Evolutionary conservation across 1,140 invertebrate genomes (phyloP).

Genomic region (Bursaphelenchus mucronatus): DNA sequence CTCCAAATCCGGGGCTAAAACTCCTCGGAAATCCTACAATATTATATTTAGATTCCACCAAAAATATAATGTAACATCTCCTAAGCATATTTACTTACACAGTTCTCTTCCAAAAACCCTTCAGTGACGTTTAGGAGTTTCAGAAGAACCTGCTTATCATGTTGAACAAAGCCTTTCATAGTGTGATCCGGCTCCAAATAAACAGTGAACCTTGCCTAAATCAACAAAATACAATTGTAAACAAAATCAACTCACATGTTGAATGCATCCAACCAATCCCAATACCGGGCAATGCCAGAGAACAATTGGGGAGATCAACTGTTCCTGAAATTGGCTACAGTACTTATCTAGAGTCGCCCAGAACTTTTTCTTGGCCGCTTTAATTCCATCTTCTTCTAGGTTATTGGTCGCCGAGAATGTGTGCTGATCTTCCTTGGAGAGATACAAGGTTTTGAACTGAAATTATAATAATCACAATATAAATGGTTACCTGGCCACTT

Average conservation of each 20-base stretch:
- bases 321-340: slow-evolving; percentile 40
- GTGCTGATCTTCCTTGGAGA: slow-evolving; percentile 14
- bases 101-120: neutral
- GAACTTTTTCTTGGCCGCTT: slow-evolving; percentile 29
- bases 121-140: slow-evolving; percentile 26
- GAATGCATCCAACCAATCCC: slow-evolving; percentile 32
- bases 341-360: slow-evolving; percentile 31
- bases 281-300: slow-evolving; percentile 27
- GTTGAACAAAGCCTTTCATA: slow-evolving; percentile 23
- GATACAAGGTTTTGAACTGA: slow-evolving; percentile 34
- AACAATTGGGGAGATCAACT: slow-evolving; percentile 25
- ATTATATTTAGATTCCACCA: slow-evolving; percentile 3
- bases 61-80: slow-evolving; percentile 13
- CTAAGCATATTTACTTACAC: slow-evolving; percentile 22
- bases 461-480: neutral
- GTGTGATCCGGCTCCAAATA: slow-evolving; percentile 38
- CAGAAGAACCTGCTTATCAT: slow-evolving; percentile 18
- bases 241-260: slow-evolving; percentile 21
- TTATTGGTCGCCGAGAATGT: slow-evolving; percentile 18
- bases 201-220: slow-evolving; percentile 43
- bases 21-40: neutral
- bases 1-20: slow-evolving; percentile 6
- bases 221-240: slow-evolving; percentile 17
- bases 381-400: slow-evolving; percentile 23
- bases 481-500: slow-evolving; percentile 19